Conservation (phyloP, 2,797 vertebrate species). For the Echeneis naucrates region DNA sequence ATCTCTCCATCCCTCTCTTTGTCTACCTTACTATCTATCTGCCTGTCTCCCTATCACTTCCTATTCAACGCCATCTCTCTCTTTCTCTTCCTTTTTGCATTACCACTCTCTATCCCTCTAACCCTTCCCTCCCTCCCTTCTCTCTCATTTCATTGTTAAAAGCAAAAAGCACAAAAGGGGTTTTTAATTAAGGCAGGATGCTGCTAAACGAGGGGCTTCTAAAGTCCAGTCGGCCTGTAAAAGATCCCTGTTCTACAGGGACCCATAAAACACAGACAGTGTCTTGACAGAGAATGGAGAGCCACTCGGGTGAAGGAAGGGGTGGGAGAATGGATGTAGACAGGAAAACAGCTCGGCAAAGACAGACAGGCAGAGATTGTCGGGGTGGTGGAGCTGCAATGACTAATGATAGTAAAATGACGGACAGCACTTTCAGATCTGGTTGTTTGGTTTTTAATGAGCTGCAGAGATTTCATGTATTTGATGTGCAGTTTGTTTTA, state of each 20-base stretch:
- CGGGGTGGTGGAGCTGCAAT: conserved; percentile 17
- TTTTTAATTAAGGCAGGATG: conserved; percentile 90
- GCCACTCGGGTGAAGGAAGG: conserved; percentile 22
- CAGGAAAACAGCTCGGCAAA: conserved; percentile 57
- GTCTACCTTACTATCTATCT: conserved; percentile 82
- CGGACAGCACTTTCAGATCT: conserved; percentile 10
- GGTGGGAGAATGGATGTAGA: conserved; percentile 53
- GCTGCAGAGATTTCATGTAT: conserved; percentile 22
- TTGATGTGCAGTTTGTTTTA: conserved; percentile 19
- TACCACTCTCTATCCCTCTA: conserved; percentile 68
- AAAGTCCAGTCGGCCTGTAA: conserved; percentile 88
- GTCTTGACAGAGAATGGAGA: conserved; percentile 68
- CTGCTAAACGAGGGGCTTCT: conserved; percentile 86
- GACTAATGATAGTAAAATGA: conserved; percentile 27
- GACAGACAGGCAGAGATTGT: conserved; percentile 32
- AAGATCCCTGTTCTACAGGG: conserved; percentile 84
- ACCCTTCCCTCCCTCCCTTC: conserved; percentile 66
- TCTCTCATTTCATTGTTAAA: conserved; percentile 78
- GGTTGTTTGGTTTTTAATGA: conserved; percentile 24
- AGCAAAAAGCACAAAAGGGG: conserved; percentile 85
- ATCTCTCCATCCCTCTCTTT: conserved; percentile 77
- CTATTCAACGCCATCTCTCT: conserved; percentile 77
- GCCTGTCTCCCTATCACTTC: conserved; percentile 77
- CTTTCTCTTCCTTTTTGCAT: conserved; percentile 69
- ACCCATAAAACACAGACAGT: conserved; percentile 83